phyloP scores from a whole-genome alignment of 2,113 vertebrate genomes.

The Calidris pygmaea region DNA sequence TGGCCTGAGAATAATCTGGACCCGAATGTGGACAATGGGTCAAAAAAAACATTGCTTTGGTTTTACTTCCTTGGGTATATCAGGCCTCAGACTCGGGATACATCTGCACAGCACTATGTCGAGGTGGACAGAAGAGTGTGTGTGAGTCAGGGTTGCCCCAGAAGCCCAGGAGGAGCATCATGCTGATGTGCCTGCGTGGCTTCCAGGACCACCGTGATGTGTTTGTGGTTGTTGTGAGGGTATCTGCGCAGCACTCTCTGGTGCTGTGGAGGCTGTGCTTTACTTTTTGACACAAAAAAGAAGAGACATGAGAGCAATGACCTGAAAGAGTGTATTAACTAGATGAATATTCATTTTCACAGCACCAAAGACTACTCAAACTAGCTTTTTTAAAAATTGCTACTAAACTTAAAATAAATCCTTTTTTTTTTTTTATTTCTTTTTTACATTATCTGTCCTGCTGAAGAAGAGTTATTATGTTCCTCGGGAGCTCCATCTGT shows the following conservation, averaged over 20 bases:
- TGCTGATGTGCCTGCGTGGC: neutral
- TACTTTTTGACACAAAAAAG: neutral
- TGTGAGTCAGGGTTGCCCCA: neutral
- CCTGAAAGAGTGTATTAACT: neutral
- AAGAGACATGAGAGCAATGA: neutral
- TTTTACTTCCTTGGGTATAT: neutral
- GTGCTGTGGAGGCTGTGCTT: neutral
- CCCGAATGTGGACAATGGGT: neutral
- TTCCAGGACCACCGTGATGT: neutral
- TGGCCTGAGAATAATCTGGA: neutral
- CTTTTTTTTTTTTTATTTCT: neutral
- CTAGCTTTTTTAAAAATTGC: neutral
- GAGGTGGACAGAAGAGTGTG: neutral
- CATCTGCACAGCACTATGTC: fast-evolving
- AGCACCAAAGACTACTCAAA: neutral
- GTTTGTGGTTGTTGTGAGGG: fast-evolving
- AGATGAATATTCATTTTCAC: neutral
- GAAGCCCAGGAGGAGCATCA: neutral
- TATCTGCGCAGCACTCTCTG: fast-evolving
- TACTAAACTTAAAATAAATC: neutral
- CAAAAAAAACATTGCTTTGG: neutral
- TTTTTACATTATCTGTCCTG: neutral
- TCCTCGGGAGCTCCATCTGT: neutral
- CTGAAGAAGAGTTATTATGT: neutral
- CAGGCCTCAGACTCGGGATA: neutral